phyloP scores from a whole-genome alignment of 2,888 invertebrate species.

The Diaphora mendica region DNA sequence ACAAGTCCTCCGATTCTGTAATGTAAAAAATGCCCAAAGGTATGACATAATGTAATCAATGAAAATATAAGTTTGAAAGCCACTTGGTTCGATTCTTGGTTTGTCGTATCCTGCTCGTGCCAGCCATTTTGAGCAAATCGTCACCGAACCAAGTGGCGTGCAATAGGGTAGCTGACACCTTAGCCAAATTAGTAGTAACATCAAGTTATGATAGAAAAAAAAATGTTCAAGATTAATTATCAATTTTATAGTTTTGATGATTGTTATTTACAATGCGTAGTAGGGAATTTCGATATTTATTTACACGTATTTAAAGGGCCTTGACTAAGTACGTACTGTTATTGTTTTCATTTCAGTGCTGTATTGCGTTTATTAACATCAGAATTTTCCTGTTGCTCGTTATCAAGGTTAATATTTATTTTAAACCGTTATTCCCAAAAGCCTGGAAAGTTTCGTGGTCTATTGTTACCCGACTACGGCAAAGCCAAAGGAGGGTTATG shows the following conservation, averaged over 20 bases:
- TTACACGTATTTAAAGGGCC: background rate
- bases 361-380: background rate
- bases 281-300: background rate
- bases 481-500: too few species aligned
- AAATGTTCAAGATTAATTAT: too few species aligned
- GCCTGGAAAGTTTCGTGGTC: background rate
- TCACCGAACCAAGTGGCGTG: too few species aligned
- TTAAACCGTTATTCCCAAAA: background rate
- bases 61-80: too few species aligned
- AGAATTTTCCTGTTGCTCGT: background rate
- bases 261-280: background rate
- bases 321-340: background rate
- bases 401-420: background rate
- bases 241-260: background rate
- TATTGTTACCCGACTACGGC: too few species aligned
- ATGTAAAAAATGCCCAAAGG: background rate
- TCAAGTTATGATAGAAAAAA: background rate
- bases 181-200: background rate
- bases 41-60: too few species aligned
- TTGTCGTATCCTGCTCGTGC: too few species aligned
- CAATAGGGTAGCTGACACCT: too few species aligned
- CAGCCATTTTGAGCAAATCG: too few species aligned
- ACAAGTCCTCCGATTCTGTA: constrained; percentile 73
- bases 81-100: too few species aligned
- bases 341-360: background rate